Conservation (phyloP, 1,140 invertebrate genomes). For the Caligus rogercresseyi region DNA sequence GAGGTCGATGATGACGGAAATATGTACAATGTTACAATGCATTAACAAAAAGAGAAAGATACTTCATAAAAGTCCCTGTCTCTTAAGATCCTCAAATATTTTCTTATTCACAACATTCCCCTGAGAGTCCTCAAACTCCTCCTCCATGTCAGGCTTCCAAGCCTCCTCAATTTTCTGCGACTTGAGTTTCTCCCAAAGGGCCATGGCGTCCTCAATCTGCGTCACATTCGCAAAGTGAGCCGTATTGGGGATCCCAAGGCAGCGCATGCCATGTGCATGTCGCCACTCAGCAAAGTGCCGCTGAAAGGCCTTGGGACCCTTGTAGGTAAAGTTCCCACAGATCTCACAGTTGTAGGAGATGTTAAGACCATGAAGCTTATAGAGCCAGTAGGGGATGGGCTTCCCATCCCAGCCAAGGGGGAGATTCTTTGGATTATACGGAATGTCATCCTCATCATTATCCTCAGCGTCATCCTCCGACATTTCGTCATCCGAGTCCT, state of each 20-base stretch:
- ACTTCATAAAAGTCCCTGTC: constrained; percentile 75
- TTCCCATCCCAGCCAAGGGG: constrained; percentile 99
- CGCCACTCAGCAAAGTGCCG: constrained; percentile 98
- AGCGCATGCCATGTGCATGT: constrained; percentile 97
- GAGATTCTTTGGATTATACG: constrained; percentile 98
- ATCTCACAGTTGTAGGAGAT: constrained; percentile 99
- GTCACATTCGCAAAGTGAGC: constrained; percentile 99
- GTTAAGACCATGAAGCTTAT: constrained; percentile 96
- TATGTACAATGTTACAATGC: too few species aligned
- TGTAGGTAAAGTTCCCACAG: constrained; percentile 98
- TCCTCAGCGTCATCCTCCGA: constrained; percentile 65
- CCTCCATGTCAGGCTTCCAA: constrained; percentile 90
- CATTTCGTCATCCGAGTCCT: constrained; percentile 78
- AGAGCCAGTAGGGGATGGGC: constrained; percentile 98
- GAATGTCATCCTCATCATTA: constrained; percentile 70
- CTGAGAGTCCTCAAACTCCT: constrained; percentile 95
- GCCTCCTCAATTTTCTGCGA: constrained; percentile 80
- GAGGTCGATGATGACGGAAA: too few species aligned
- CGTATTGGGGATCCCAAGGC: constrained; percentile 96
- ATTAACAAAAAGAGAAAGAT: not conserved
- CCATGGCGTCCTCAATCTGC: constrained; percentile 92
- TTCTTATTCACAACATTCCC: constrained; percentile 98
- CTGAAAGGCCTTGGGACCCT: constrained; percentile 99
- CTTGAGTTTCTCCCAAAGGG: constrained; percentile 92
- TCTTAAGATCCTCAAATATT: constrained; percentile 93